These are phyloP conservation scores for Plectus sambesii DNA, from an alignment of 1,140 invertebrate species.

Conservation along the genomic window DNA sequence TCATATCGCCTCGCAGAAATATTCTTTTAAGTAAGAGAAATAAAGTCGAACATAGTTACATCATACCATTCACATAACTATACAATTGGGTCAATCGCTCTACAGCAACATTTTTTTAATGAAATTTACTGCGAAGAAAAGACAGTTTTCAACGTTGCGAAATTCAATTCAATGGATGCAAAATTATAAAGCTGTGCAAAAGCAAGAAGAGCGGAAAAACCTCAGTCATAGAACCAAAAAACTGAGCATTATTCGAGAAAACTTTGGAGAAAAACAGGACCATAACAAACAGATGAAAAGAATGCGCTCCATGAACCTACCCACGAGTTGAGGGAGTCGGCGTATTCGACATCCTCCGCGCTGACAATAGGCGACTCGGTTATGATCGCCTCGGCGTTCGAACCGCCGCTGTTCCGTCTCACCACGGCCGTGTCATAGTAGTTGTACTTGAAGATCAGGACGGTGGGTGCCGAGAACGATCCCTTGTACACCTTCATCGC, in stretches of 20 bases:
- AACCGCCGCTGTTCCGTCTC: neutral
- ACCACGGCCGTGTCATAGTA: slow-evolving; percentile 19
- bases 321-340: slow-evolving; percentile 38
- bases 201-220: too few relatives aligned
- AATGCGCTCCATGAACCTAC: slow-evolving; percentile 19
- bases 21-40: slow-evolving; percentile 11
- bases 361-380: neutral
- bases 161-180: too few relatives aligned
- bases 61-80: too few relatives aligned
- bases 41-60: too few relatives aligned
- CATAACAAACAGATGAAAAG: neutral
- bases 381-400: neutral
- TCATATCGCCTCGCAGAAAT: slow-evolving; percentile 8
- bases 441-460: slow-evolving; percentile 25
- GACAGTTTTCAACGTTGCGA: too few relatives aligned
- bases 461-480: slow-evolving; percentile 24
- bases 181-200: too few relatives aligned
- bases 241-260: too few relatives aligned
- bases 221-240: too few relatives aligned
- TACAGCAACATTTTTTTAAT: too few relatives aligned
- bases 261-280: too few relatives aligned
- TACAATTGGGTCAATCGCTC: too few relatives aligned
- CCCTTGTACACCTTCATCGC: slow-evolving; percentile 24
- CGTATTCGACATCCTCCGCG: slow-evolving; percentile 19
- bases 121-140: too few relatives aligned